Evolutionary conservation across 2,888 invertebrate genomes (phyloP).

Genomic region (Digitonthophagus gazella): DNA sequence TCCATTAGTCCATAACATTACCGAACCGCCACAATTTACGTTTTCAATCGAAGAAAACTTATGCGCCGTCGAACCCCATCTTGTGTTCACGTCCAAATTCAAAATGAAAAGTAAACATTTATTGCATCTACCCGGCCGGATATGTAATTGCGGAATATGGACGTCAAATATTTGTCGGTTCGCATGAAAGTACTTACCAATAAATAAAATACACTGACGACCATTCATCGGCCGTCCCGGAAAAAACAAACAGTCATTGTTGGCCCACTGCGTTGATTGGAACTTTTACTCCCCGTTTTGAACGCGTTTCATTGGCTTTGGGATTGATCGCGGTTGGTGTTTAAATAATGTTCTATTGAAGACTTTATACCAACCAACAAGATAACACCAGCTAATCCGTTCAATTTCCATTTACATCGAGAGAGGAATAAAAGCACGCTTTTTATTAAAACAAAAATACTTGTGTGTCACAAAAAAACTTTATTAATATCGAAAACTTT

Average conservation of each 20-base stretch:
- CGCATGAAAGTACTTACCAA: neutral
- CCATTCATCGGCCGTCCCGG: neutral
- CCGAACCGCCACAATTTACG: neutral
- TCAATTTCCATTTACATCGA: too few species aligned
- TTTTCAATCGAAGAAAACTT: neutral
- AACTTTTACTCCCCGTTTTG: neutral
- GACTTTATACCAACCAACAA: too few species aligned
- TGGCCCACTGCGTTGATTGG: neutral
- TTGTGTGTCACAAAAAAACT: too few species aligned
- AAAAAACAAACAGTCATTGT: neutral
- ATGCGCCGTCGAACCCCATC: neutral
- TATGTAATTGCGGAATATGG: neutral
- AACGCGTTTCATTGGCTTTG: neutral
- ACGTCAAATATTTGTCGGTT: neutral
- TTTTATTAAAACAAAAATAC: too few species aligned
- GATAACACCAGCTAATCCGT: too few species aligned
- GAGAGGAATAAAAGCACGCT: too few species aligned
- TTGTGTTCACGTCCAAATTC: neutral
- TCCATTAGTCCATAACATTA: neutral
- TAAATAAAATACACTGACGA: neutral
- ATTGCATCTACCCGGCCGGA: neutral
- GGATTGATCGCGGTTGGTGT: too few species aligned
- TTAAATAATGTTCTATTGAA: too few species aligned
- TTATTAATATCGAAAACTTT: too few species aligned
- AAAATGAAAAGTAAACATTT: neutral